Evolutionary conservation across 2,113 vertebrate species (phyloP).

Genomic region (Bubo bubo): DNA sequence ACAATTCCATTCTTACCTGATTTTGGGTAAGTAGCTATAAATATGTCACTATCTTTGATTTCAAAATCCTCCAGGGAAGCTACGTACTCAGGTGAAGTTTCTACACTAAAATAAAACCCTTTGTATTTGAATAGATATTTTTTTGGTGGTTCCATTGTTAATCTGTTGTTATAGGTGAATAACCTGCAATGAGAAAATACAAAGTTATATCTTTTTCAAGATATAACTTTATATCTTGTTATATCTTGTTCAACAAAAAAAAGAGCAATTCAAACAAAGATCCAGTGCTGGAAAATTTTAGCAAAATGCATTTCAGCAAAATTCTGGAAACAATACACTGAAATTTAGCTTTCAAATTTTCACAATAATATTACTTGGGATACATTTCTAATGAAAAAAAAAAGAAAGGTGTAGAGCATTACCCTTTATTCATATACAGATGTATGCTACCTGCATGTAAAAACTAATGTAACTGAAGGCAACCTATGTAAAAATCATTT

Average conservation of each 20-base stretch:
- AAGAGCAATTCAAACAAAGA: background rate
- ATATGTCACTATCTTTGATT: conserved; percentile 69
- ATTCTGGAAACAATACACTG: background rate
- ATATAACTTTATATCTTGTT: too few species aligned
- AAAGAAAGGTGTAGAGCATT: background rate
- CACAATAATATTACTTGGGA: background rate
- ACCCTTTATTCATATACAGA: background rate
- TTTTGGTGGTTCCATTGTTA: background rate
- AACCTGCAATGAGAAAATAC: background rate
- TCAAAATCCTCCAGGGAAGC: conserved; percentile 72
- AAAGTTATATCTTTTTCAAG: background rate
- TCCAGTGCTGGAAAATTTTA: background rate
- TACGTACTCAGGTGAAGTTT: conserved; percentile 46
- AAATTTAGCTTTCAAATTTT: background rate
- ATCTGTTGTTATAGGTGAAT: background rate
- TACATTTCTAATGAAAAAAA: background rate
- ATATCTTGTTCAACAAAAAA: background rate
- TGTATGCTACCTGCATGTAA: background rate
- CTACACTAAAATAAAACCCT: conserved; percentile 38
- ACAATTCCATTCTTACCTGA: conserved; percentile 58
- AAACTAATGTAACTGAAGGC: background rate
- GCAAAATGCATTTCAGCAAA: background rate
- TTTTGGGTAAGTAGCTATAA: conserved; percentile 72
- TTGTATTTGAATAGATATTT: conserved; percentile 56
- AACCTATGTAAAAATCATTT: background rate